Base-by-base conservation (phyloP, 1,140 invertebrate genomes). In the Cydia strobilella region DNA sequence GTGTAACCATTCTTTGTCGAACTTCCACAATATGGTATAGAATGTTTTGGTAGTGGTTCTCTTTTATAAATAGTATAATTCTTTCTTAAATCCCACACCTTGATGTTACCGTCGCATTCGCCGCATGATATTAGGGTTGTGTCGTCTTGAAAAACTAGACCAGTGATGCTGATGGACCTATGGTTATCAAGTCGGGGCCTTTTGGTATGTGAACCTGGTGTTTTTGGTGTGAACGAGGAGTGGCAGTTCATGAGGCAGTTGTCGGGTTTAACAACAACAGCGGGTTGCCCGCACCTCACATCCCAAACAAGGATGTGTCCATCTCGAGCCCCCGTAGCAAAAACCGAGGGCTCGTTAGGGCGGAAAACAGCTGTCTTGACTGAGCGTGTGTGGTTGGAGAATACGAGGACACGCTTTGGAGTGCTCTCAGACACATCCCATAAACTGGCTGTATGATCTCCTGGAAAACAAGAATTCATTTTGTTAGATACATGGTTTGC, bases 261-360 rank as follows among this genome's bases (percentile, higher is more conserved):
- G 83, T 96, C 95, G 0, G 95, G 94, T 73, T 93, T 94, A 1
- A 93, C 89, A 0, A 93, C 86, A 39, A 93, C 84, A 59, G 86
- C 88, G 42, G 92, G 82, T 88, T 94, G 77, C 94, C 94, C 79
- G 10, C 84, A 78, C 63, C 96, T 91, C 2, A 94, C 95, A 86
- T 98, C 97, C 97, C 97, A 98, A 10, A 98, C 84, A 75, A 97
- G 95, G 5, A 98, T 96, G 77, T 95, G 95, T 1, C 97, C 97
- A 93, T 98, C 97, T 42, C 97, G 91, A 9, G 96, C 96, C 15
- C 97, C 97, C 7, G 97, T 97, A 7, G 96, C 97, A 93, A 98
- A 97, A 0, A 97, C 95, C 77, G 94, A 95, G 85, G 93, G 84
- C 86, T 96, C 95, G 4, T 94, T 86, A 20, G 95, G 94, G 20